These are phyloP conservation scores for Brachylomia viminalis DNA, from an alignment of 2,888 invertebrate species.

Conservation along the genomic window DNA sequence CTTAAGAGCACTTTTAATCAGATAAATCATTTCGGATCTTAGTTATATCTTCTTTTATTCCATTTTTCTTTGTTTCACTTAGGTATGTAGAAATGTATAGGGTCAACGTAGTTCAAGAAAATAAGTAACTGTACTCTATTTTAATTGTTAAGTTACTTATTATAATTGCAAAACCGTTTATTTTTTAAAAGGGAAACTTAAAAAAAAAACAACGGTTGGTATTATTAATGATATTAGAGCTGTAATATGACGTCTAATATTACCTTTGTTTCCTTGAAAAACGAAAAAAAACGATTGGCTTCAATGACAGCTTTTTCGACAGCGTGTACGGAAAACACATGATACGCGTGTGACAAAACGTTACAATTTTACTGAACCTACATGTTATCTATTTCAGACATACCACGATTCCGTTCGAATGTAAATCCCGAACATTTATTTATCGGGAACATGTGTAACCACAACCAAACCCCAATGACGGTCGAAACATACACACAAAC, in stretches of 20 bases:
- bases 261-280: background rate
- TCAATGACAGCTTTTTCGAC: background rate
- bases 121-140: no score
- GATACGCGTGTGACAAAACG: conserved; percentile 21
- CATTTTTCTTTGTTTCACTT: no score
- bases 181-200: no score
- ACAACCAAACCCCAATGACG: conserved; percentile 40
- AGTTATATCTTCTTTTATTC: background rate
- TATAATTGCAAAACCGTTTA: no score
- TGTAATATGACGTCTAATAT: background rate
- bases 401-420: no score
- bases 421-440: conserved; percentile 27
- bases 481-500: conserved; percentile 57
- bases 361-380: background rate
- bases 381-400: no score
- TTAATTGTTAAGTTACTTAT: no score
- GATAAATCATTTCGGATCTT: background rate
- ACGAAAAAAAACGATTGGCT: background rate
- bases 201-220: no score
- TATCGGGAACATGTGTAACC: conserved; percentile 48
- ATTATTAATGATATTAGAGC: background rate
- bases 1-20: background rate
- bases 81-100: no score
- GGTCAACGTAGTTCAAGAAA: no score
- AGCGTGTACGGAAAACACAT: conserved; percentile 7